Base-by-base conservation (phyloP, 2,888 invertebrate genomes). In the Venusia cambrica region DNA sequence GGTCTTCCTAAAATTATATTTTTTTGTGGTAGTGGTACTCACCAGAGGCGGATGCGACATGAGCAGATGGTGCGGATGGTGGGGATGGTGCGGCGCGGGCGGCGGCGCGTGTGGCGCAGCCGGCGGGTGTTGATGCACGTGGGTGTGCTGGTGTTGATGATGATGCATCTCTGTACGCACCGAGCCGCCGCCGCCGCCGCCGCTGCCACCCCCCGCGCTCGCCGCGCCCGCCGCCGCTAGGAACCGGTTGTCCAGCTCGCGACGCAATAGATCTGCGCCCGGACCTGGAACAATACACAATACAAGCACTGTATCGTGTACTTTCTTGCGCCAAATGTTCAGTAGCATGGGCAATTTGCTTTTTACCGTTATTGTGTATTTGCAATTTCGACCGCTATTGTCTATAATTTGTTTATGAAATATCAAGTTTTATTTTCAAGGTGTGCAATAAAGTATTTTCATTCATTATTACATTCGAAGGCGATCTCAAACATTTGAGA, bases 211-310 rank as follows among this genome's bases (percentile, higher is more conserved):
- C 71, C 93, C 57, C 52, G 41, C 62, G 17, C 36, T 42, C 6
- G 41, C 73, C 76, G 56, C 69, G 58, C 94, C 94, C 72, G 94
- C 93, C 29, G 95, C 94, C 57, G 96, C 96, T 68, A 97, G 88
- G 87, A 97, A 97, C 68, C 97, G 90, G 67, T 91, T 95, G 88
- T 97, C 97, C 59, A 97, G 87, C 83, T 97, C 97, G 62, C 97
- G 92, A 38, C 97, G 91, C 50, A 97, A 88, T 66, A 97, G 89
- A 74, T 97, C 97, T 25, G 95, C 93, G 77, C 87, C 84, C 0
- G 87, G 87, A 57, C 87, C 88, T 87, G 71, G 1, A 63, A 70
- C 34, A 20, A 17, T 9, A 13, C 4, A 4, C 19, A 19, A 7
- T 3, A 19, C 9, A n/a, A n/a, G n/a, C n/a, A n/a, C n/a, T n/a